Evolutionary conservation across 2,113 vertebrate genomes (phyloP).

Genomic region (Elaphurus davidianus): DNA sequence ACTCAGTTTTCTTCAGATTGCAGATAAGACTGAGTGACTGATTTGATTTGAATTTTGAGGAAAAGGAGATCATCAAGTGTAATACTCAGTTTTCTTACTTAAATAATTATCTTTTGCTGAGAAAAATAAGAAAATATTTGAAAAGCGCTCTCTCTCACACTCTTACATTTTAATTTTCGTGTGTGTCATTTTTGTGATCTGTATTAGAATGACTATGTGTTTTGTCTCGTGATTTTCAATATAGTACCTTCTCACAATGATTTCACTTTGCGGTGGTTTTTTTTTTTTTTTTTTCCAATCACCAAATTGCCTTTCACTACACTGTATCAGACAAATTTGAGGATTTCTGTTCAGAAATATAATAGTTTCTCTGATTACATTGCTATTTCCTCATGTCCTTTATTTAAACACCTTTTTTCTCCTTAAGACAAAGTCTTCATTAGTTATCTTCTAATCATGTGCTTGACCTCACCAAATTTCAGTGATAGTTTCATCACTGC

Average conservation of each 20-base stretch:
- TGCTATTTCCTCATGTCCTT: not conserved
- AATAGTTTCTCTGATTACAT: not conserved
- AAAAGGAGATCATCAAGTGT: not conserved
- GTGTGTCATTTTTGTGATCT: not conserved
- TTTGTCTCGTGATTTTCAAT: conserved; percentile 11
- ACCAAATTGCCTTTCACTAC: not conserved
- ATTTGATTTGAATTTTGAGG: conserved; percentile 19
- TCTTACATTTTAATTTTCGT: not conserved
- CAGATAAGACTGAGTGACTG: not conserved
- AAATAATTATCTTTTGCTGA: not conserved
- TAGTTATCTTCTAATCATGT: not conserved
- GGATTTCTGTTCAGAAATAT: not conserved
- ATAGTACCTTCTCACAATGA: not conserved
- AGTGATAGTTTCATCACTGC: not conserved
- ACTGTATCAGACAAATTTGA: not conserved
- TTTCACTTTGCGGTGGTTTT: not conserved
- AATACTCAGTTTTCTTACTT: not conserved
- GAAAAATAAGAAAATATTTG: not conserved
- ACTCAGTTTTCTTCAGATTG: not conserved
- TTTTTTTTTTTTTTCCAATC: conserved; percentile 6
- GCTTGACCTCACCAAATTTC: not conserved
- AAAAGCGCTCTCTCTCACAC: not conserved
- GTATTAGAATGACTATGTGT: not conserved
- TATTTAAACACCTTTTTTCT: not conserved
- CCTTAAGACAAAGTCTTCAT: not conserved